Conservation (phyloP, 2,113 vertebrate species). For the Ranitomeya variabilis region DNA sequence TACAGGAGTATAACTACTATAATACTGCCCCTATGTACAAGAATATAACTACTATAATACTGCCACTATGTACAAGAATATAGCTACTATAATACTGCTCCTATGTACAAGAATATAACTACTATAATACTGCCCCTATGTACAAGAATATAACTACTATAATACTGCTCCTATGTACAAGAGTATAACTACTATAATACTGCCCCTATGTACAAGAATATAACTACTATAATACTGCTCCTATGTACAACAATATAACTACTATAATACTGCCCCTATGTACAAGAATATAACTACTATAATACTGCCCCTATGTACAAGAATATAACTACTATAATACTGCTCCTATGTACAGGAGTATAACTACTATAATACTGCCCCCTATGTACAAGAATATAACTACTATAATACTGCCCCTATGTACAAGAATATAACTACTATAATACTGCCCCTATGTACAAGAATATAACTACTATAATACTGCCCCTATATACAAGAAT, state of each 20-base stretch:
- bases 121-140: background rate
- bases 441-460: no score
- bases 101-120: conserved; percentile 6
- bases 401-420: background rate
- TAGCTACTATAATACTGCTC: background rate
- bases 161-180: background rate
- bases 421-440: background rate
- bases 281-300: conserved; percentile 8
- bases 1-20: background rate
- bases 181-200: background rate
- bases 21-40: background rate
- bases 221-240: background rate
- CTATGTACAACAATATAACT: background rate
- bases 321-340: background rate
- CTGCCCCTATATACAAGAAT: background rate
- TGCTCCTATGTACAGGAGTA: background rate
- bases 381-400: background rate
- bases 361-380: background rate
- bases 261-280: background rate
- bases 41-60: conserved; percentile 5
- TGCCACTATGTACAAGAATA: background rate
- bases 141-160: conserved; percentile 8
- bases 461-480: background rate
- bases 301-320: background rate
- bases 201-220: background rate